Evolutionary conservation across 2,888 invertebrate species (phyloP), one percentile per base, ranked within the genome.

Genomic region (Drosophila macrospina): DNA sequence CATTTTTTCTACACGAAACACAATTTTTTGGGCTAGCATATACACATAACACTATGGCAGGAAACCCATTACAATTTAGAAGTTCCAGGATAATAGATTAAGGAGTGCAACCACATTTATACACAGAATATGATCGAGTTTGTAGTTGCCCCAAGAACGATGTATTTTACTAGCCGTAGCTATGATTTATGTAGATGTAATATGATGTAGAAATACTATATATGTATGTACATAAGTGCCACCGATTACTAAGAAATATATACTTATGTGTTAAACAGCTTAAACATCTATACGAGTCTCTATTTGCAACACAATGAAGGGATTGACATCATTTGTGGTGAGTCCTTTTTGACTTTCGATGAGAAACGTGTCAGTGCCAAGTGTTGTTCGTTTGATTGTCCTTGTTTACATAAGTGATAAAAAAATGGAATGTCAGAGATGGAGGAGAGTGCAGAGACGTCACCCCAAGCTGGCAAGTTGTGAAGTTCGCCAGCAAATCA

Each of bases 331-430:
- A 30, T 16, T 50, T 37, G 10, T 37, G 10, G 6, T n/a, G 39
- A 28, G 50, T 37, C 24, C 36, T 50, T 30, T 30, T 28, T 6
- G 39, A 16, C 28, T 50, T 50, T 8, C 52, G n/a, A 2, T 4
- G 28, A 15, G 13, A 54, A 54, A 54, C 59, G 64, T 80, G 81
- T 83, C 89, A 82, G 69, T 71, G 74, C 77, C 89, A 89, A 89
- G 78, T 89, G 88, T 71, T 83, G 80, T 77, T 66, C 74, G 73
- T 72, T 68, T 82, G 89, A 86, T 88, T 76, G 66, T 72, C 60
- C 82, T 82, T 89, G 90, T 90, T 90, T 90, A 90, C 90, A 90
- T 78, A 87, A 90, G 84, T 70, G 86, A 90, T 90, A 87, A 89
- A 87, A 81, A 90, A 86, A 78, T 42, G 48, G 74, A 83, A 76